phyloP scores from a whole-genome alignment of 1,140 invertebrate genomes.

The Odontomachus brunneus region DNA sequence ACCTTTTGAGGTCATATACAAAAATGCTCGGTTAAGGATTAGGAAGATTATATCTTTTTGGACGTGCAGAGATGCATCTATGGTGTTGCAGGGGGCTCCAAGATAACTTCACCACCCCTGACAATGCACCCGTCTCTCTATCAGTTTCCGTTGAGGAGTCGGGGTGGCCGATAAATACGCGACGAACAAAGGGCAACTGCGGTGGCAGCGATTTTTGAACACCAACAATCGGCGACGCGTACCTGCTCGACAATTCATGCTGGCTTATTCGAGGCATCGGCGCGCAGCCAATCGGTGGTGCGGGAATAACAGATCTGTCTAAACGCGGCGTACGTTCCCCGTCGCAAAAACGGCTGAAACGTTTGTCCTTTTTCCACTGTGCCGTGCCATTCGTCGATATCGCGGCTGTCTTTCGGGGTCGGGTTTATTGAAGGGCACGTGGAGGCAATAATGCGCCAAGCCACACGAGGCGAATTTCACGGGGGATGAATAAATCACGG shows the following conservation, averaged over 20 bases:
- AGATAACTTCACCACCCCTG: not conserved
- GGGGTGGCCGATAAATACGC: constrained; percentile 2
- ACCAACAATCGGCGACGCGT: constrained; percentile 12
- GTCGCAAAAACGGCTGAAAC: constrained; percentile 15
- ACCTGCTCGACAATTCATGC: constrained; percentile 42
- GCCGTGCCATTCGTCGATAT: constrained; percentile 27
- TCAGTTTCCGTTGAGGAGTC: not conserved
- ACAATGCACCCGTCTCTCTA: not conserved
- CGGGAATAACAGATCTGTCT: constrained; percentile 47
- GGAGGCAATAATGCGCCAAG: not conserved
- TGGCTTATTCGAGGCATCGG: constrained; percentile 38
- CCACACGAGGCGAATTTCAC: not conserved
- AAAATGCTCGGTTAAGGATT: too few relatives aligned
- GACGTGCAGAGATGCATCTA: too few relatives aligned
- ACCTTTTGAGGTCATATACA: too few relatives aligned
- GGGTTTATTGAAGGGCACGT: not conserved
- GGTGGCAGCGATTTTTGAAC: constrained; percentile 9
- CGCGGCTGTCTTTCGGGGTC: constrained; percentile 11
- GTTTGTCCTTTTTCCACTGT: constrained; percentile 40
- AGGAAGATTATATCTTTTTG: too few relatives aligned
- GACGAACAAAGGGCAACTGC: constrained; percentile 1
- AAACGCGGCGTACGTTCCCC: constrained; percentile 21
- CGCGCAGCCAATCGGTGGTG: constrained; percentile 26
- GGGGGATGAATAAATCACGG: not conserved
- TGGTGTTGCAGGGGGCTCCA: not conserved